Evolutionary conservation across 2,113 vertebrate species (phyloP), one percentile per base, ranked within the genome.

Genomic region (Thinocorus orbignyianus): DNA sequence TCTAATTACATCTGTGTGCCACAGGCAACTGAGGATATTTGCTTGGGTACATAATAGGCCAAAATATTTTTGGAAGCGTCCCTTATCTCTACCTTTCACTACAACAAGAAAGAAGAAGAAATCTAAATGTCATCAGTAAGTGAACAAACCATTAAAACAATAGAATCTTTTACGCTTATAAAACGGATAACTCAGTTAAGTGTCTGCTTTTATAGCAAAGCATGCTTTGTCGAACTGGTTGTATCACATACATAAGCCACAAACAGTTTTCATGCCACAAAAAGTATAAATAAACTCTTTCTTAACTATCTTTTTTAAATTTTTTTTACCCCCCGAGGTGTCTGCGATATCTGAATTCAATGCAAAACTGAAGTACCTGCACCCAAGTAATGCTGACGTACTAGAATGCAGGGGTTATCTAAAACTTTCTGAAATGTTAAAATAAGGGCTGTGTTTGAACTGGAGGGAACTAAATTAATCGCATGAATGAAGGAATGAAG

Each of bases 1-100:
- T 80, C 71, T 90, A 88, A 96, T 96, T 80, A 60, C 20, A 55
- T 66, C 20, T 58, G 3, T 83, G 54, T 86, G 79, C 85, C 48
- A 60, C 9, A 71, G 69, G 76, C 44, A 5, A 60, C 49, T 81
- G 42, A 71, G 22, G 55, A 62, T 77, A 62, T 54, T 93, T 92
- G 57, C 33, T 82, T 96, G 42, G 22, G 22, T 83, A 24, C 48
- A 35, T 90, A 88, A 90, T 66, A 81, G 84, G 74, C 44, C 62
- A 66, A 90, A 80, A 39, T 73, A 66, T 81, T 88, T 73, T 79
- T 62, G 51, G 22, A 33, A 85, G 9, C 51, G 54, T 73, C 51
- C 33, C 9, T 86, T 73, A 46, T 78, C 30, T 85, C 35, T 78
- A 44, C 57, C 22, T 61, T 64, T 95, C 60, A 31, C 42, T 77